These are phyloP conservation scores for Oegoconia quadripuncta DNA, from an alignment of 2,888 invertebrate genomes.

Conservation along the genomic window DNA sequence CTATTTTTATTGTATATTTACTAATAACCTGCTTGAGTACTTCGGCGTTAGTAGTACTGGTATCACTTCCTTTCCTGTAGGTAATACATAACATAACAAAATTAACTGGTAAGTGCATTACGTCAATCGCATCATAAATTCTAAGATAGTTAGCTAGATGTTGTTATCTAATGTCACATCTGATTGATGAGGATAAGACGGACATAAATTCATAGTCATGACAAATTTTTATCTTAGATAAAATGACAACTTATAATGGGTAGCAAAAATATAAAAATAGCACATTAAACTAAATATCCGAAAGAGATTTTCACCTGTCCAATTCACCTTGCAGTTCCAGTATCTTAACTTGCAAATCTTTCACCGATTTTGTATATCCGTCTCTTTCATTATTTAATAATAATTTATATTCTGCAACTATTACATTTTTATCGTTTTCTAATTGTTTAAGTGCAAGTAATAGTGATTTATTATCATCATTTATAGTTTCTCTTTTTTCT, in stretches of 20 bases:
- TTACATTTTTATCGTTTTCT: conserved; percentile 60
- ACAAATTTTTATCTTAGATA: not conserved
- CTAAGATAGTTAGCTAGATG: conserved; percentile 24
- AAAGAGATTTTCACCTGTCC: conserved; percentile 47
- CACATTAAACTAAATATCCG: not conserved
- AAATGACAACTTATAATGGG: too few relatives aligned
- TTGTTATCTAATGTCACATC: conserved; percentile 36
- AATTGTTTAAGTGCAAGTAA: conserved; percentile 53
- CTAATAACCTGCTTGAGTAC: conserved; percentile 43
- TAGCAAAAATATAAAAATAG: too few relatives aligned
- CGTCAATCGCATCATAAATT: conserved; percentile 17
- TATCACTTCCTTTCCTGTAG: conserved; percentile 51
- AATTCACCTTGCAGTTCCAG: conserved; percentile 49
- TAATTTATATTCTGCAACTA: conserved; percentile 71
- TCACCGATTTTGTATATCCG: conserved; percentile 55
- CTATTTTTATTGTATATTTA: conserved; percentile 64
- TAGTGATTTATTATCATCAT: conserved; percentile 65
- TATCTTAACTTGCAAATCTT: conserved; percentile 50
- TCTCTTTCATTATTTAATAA: conserved; percentile 71
- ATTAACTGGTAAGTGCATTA: conserved; percentile 25
- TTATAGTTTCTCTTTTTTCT: conserved; percentile 44
- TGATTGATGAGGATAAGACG: conserved; percentile 42
- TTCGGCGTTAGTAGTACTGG: conserved; percentile 36
- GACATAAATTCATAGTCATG: too few relatives aligned
- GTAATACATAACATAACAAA: too few relatives aligned